Evolutionary conservation across 2,888 invertebrate species (phyloP).

Genomic region (Resseliella maxima): DNA sequence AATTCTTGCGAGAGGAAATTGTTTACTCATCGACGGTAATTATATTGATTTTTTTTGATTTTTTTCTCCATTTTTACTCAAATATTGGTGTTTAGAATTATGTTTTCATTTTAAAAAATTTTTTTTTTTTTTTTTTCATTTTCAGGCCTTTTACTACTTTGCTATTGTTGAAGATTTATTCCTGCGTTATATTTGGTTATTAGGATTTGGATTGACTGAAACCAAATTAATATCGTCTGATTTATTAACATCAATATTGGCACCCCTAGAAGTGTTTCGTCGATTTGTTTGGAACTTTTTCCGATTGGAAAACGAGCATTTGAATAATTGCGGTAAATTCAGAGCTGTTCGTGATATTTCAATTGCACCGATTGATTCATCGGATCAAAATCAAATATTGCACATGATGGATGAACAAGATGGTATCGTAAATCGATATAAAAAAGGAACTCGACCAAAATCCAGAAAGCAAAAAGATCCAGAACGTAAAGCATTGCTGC

Average conservation of each 20-base stretch:
- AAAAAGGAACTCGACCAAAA: conserved; percentile 72
- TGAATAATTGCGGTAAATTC: conserved; percentile 99
- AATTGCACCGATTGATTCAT: conserved; percentile 92
- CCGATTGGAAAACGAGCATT: conserved; percentile 98
- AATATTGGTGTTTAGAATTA: background rate
- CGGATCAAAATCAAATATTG: conserved; percentile 88
- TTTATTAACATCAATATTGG: conserved; percentile 84
- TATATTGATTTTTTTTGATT: conserved; percentile 56
- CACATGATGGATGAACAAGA: conserved; percentile 96
- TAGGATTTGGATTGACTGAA: conserved; percentile 86
- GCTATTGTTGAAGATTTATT: conserved; percentile 95
- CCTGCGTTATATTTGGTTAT: conserved; percentile 92
- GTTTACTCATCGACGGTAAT: conserved; percentile 89
- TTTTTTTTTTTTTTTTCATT: no score
- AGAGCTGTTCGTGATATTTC: conserved; percentile 98
- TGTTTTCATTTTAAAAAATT: conserved; percentile 14
- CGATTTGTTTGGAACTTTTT: conserved; percentile 99
- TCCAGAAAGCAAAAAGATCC: conserved; percentile 72
- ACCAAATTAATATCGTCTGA: conserved; percentile 80
- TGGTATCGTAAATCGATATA: conserved; percentile 81
- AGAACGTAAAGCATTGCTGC: conserved; percentile 71
- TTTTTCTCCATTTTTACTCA: conserved; percentile 17
- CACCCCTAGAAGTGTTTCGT: conserved; percentile 89
- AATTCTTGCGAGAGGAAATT: conserved; percentile 91
- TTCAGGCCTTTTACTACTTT: conserved; percentile 94